Percentiles rank a stretch among this genome's conserved stretches.
These are phyloP conservation scores for Polydesmus complanatus DNA, from an alignment of 2,888 invertebrate genomes.

Conservation along the genomic window DNA sequence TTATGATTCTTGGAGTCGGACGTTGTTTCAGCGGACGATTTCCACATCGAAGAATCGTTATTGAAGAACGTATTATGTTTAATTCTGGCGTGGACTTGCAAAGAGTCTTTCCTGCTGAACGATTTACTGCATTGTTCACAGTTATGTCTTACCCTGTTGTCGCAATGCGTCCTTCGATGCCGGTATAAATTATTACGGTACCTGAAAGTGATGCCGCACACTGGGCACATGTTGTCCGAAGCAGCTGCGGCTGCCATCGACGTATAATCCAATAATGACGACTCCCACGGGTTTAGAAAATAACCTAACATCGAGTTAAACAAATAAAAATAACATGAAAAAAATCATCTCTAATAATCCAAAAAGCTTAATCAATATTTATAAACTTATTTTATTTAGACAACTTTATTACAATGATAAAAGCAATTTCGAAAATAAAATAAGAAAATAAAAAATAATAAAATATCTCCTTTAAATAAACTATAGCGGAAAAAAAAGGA, in stretches of 20 bases:
- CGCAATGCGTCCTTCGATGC: conserved; percentile 13
- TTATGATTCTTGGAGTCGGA: too few relatives aligned
- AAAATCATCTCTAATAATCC: neutral
- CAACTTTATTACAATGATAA: neutral
- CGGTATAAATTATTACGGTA: conserved; percentile 13
- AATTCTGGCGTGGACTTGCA: conserved; percentile 11
- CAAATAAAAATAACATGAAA: neutral
- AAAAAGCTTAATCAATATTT: neutral
- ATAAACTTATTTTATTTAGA: neutral
- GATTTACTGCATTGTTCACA: conserved; percentile 11
- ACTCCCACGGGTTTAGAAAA: neutral
- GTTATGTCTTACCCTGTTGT: conserved; percentile 7
- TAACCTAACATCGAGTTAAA: neutral
- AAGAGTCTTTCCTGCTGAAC: conserved; percentile 12
- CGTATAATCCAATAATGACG: conserved; percentile 9
- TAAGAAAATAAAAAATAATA: neutral
- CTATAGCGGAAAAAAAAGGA: neutral
- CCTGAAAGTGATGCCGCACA: conserved; percentile 14
- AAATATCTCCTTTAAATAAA: neutral
- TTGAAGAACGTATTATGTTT: conserved; percentile 4
- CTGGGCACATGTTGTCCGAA: conserved; percentile 11
- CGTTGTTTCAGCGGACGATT: neutral
- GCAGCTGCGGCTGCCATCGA: conserved; percentile 9
- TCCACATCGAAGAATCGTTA: neutral
- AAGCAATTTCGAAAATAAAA: neutral